Base-by-base conservation (phyloP, 2,113 vertebrate species). In the Amazona guildingii region DNA sequence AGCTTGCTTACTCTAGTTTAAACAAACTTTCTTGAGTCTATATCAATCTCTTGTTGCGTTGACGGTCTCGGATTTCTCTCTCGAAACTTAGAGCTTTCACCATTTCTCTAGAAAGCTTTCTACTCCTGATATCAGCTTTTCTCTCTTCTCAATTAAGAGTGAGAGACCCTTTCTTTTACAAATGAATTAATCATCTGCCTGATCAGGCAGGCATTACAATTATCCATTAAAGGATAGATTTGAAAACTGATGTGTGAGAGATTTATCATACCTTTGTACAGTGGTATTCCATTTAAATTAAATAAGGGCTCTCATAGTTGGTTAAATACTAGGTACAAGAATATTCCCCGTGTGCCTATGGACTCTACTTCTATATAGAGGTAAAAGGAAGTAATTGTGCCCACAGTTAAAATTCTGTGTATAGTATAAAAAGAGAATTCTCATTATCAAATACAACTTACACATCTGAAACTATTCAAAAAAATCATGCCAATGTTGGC, bases 161-260 rank as follows among this genome's bases (percentile, higher is more conserved):
- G 19, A 73, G 8, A 67, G 0, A 27, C 0, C 1, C 1, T 49
- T 46, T 77, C 29, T 66, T 81, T 72, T 29, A 54, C 2, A 35
- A 46, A 85, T 54, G 35, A 39, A 14, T 3, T 28, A 37, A 15
- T 54, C 4, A n/a, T 48, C 17, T 66, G 13, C 7, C 43, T 76
- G 77, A 66, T 80, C 20, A 77, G 49, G 15, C 13, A 84, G 27
- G 2, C 2, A 52, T 46, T 89, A 19, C 35, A 68, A 39, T 52
- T 80, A n/a, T 17, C 8, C 8, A 17, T n/a, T 70, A 74, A 74
- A 57, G 1, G 6, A 44, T 1, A 77, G n/a, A 74, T 61, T 81
- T 77, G 35, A 77, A 81, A 72, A 76, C 8, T n/a, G 25, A 43
- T 70, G 7, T 37, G 14, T 81, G 64, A 73, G 55, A 76, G 24